Conservation (phyloP, 2,888 invertebrate genomes). For the Zygogramma bicolorata region DNA sequence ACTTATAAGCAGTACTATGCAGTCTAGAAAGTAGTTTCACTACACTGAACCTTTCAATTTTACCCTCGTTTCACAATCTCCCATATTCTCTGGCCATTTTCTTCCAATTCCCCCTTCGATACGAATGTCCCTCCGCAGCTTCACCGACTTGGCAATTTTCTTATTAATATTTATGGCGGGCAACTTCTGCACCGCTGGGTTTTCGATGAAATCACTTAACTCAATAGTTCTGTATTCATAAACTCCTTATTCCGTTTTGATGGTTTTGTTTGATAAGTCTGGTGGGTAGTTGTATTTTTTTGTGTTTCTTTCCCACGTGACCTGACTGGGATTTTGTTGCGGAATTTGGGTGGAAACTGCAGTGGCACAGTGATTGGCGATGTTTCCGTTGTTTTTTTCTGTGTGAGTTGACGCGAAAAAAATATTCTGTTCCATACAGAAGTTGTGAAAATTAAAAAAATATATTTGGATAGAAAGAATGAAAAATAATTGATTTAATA, state of each 20-base stretch:
- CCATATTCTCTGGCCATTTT: conserved; percentile 37
- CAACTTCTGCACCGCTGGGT: conserved; percentile 29
- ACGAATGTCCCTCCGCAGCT: conserved; percentile 30
- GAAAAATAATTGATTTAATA: too few relatives aligned
- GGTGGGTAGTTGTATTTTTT: neutral
- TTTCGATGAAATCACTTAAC: conserved; percentile 35
- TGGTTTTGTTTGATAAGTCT: conserved; percentile 10
- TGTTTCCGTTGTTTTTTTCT: too few relatives aligned
- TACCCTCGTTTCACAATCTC: conserved; percentile 49
- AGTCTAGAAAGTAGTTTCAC: conserved; percentile 43
- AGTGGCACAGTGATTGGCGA: neutral
- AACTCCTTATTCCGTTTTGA: conserved; percentile 25
- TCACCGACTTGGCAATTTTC: conserved; percentile 39
- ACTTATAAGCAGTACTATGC: conserved; percentile 37
- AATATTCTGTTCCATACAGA: too few relatives aligned
- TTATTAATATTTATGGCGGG: conserved; percentile 42
- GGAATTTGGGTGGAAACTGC: neutral
- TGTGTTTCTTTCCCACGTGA: neutral
- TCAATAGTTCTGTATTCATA: conserved; percentile 30
- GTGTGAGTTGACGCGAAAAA: too few relatives aligned
- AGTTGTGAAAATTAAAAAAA: too few relatives aligned
- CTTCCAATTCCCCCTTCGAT: conserved; percentile 13
- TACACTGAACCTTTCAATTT: conserved; percentile 49
- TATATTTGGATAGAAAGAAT: too few relatives aligned
- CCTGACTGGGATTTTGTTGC: neutral